Conservation (phyloP, 2,888 invertebrate species). For the Alviniconcha strummeri region DNA sequence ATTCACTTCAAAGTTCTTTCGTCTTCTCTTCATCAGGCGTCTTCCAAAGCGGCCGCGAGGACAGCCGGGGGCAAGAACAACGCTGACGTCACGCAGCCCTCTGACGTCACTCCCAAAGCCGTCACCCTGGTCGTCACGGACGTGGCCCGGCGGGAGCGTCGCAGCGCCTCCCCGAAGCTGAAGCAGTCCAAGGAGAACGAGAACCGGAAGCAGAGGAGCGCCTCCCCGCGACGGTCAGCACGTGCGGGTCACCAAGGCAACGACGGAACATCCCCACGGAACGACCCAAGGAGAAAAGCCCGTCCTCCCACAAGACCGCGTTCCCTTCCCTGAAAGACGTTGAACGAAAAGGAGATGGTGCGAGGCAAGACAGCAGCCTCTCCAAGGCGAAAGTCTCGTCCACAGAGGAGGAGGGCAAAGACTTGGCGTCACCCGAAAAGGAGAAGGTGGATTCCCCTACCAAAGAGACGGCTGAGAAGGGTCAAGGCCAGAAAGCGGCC, state of each 20-base stretch:
- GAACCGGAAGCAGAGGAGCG: constrained; percentile 31
- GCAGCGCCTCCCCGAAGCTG: constrained; percentile 30
- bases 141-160: neutral
- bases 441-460: constrained; percentile 16
- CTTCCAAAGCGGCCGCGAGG: neutral
- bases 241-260: neutral
- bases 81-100: constrained; percentile 7
- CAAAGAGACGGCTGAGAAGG: neutral
- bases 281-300: neutral
- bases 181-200: constrained; percentile 33
- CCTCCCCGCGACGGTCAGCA: constrained; percentile 2
- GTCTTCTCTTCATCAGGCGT: neutral
- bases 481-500: neutral
- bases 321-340: neutral
- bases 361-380: too few relatives aligned
- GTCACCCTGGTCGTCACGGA: neutral
- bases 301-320: neutral
- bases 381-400: too few relatives aligned
- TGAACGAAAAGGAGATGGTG: neutral
- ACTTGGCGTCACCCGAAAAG: neutral
- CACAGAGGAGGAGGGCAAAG: neutral
- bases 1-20: neutral
- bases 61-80: neutral
- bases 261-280: neutral
- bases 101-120: neutral